Percentiles rank a stretch among this genome's conserved stretches.
These are phyloP conservation scores for Indri indri DNA, from an alignment of 2,113 vertebrate genomes.

Conservation along the genomic window DNA sequence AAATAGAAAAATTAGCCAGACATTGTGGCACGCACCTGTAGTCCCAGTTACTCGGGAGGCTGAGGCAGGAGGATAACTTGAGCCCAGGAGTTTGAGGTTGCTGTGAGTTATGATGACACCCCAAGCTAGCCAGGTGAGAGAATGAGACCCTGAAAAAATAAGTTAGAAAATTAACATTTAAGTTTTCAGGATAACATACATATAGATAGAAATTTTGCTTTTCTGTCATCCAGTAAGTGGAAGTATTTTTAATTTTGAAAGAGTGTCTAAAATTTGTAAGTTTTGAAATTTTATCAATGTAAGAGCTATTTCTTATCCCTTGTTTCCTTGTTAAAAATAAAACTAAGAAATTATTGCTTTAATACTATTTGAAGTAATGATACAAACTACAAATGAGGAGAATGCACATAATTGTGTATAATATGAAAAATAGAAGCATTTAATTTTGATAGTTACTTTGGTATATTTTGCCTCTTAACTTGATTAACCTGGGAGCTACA, in stretches of 20 bases:
- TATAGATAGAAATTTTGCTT: neutral
- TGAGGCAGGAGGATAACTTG: too few species aligned
- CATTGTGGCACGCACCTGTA: too few species aligned
- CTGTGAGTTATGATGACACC: too few species aligned
- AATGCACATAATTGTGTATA: neutral
- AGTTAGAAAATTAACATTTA: slow-evolving; percentile 1
- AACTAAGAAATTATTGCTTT: slow-evolving; percentile 7
- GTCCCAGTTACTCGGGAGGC: too few species aligned
- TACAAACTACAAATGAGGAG: neutral
- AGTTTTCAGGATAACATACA: neutral
- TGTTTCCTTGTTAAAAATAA: neutral
- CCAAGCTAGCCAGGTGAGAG: too few species aligned
- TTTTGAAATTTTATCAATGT: neutral
- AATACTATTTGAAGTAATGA: neutral
- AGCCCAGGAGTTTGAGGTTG: too few species aligned
- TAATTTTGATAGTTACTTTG: neutral
- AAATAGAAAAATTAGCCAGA: too few species aligned
- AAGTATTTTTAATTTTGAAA: slow-evolving; percentile 27
- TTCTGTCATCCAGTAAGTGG: neutral
- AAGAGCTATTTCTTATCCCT: neutral
- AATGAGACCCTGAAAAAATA: too few species aligned
- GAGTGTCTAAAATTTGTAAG: neutral
- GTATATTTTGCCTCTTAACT: neutral
- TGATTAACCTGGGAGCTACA: neutral
- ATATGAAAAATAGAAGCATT: neutral